Base-by-base conservation (phyloP, 2,113 vertebrate genomes). In the Gobio gobio region DNA sequence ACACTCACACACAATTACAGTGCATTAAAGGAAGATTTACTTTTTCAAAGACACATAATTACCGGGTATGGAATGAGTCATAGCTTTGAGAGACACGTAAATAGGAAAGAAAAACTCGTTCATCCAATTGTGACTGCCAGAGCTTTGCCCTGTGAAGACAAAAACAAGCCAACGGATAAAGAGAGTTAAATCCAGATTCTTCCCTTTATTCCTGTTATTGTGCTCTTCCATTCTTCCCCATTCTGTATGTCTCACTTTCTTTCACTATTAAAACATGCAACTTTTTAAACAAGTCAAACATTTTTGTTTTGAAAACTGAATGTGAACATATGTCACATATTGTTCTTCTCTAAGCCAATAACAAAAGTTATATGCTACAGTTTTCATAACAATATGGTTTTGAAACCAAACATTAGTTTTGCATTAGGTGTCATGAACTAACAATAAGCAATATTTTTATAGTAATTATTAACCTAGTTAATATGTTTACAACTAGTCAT, bases 11-110 rank as follows among this genome's bases (percentile, higher is more conserved):
- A 89, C 88, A 92, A 92, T 93, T 90, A 90, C 89, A 90, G 73
- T 90, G 85, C 91, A 91, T 92, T 90, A 87, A 91, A 93, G 86
- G 90, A 72, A 91, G 87, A 88, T 84, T 89, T 75, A 36, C 12
- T 90, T 89, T 88, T 87, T 82, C 86, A 74, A 85, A 36, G 20
- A 51, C 86, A 87, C 89, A 91, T 91, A 92, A 94, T 93, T 92
- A 90, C 87, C 89, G 89, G 59, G 84, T 90, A 86, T 88, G 86
- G 89, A 91, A 90, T 91, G 91, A 94, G 89, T 93, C 92, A 92
- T 77, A 74, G 86, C 87, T 82, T 43, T 89, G 88, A 84, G 72
- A 89, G 64, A 91, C 79, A 87, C 88, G 43, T 45, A 64, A 90
- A 91, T 86, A 89, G 18, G 59, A 87, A 90, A 88, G 89, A 90